phyloP scores from a whole-genome alignment of 2,888 invertebrate genomes.

The Busseola fusca region DNA sequence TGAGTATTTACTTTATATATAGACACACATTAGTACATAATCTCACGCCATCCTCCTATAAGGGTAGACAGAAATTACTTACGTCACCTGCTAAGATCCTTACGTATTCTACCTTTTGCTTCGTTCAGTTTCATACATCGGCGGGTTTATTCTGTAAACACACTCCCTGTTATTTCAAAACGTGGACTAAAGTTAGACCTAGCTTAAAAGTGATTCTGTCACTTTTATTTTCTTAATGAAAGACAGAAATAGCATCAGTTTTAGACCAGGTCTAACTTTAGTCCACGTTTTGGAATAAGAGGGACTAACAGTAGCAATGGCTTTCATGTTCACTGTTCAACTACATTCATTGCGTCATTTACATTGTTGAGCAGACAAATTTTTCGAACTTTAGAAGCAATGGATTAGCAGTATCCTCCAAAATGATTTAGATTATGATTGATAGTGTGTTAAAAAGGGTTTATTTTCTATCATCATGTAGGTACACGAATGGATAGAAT shows the following conservation, averaged over 20 bases:
- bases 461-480: background rate
- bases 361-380: background rate
- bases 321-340: background rate
- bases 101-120: background rate
- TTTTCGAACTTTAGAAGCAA: background rate
- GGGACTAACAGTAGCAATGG: background rate
- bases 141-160: background rate
- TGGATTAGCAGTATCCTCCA: background rate
- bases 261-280: too few species aligned
- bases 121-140: background rate
- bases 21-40: background rate
- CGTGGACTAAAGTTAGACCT: too few species aligned
- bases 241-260: too few species aligned
- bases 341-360: background rate
- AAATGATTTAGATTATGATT: background rate
- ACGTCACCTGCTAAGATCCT: background rate
- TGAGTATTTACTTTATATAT: background rate
- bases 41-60: background rate
- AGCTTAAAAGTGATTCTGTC: too few species aligned
- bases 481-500: too few species aligned
- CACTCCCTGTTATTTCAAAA: too few species aligned
- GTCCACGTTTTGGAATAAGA: too few species aligned
- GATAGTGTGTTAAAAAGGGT: background rate
- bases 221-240: too few species aligned
- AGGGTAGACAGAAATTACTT: background rate